Evolutionary conservation across 2,113 vertebrate species (phyloP).

Genomic region (Colossoma macropomum): DNA sequence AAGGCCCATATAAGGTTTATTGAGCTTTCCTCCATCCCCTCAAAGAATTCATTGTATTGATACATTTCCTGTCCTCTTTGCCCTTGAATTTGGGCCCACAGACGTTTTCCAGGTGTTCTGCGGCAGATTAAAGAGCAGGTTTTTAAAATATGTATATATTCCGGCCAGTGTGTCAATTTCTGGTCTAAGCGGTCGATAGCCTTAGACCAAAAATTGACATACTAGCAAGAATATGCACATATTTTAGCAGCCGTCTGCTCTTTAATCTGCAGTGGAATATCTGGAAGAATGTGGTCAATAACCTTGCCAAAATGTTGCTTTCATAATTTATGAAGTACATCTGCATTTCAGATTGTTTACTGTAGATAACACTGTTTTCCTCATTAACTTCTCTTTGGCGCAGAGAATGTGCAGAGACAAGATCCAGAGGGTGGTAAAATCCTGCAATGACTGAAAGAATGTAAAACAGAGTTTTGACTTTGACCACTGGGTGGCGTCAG

Average conservation of each 20-base stretch:
- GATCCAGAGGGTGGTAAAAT: background rate
- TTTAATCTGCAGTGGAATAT: too few relatives aligned
- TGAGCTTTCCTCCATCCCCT: too few relatives aligned
- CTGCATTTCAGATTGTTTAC: constrained; percentile 9
- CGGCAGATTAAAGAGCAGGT: background rate
- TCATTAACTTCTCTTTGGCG: background rate
- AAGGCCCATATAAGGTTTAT: too few relatives aligned
- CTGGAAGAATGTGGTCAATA: background rate
- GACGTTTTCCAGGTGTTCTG: background rate
- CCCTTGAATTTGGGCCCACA: background rate
- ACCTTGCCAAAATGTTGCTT: background rate
- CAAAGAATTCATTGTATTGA: too few relatives aligned
- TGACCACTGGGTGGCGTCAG: constrained; percentile 13
- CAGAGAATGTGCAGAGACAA: too few relatives aligned
- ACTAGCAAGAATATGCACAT: too few relatives aligned
- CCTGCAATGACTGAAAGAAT: background rate
- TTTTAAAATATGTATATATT: background rate
- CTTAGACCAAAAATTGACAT: too few relatives aligned
- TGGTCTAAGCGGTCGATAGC: background rate
- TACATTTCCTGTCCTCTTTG: too few relatives aligned
- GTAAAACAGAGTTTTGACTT: background rate
- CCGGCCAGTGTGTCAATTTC: background rate
- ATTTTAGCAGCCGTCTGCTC: too few relatives aligned
- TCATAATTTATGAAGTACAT: background rate
- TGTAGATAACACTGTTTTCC: background rate